Conservation (phyloP, 2,113 vertebrate species). For the Hippolais icterina region DNA sequence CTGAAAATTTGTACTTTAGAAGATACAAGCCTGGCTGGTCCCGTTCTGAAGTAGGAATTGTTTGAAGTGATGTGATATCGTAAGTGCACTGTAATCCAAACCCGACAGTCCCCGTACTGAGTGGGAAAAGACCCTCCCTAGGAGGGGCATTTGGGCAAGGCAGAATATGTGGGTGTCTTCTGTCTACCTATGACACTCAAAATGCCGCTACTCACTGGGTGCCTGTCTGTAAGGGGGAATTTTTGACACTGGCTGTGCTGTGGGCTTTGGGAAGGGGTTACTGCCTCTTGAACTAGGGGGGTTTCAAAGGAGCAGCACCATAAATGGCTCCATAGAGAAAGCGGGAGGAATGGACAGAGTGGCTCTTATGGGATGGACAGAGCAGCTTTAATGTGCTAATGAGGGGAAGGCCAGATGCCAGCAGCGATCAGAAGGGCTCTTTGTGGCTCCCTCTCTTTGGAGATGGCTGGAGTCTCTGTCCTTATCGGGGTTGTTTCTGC, state of each 20-base stretch:
- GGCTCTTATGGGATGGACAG: slow-evolving; percentile 75
- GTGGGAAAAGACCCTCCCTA: background rate
- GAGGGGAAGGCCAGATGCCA: slow-evolving; percentile 78
- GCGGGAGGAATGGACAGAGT: slow-evolving; percentile 71
- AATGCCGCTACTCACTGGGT: background rate
- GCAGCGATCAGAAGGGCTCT: slow-evolving; percentile 71
- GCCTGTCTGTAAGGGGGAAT: slow-evolving; percentile 8
- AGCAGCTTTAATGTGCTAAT: slow-evolving; percentile 83
- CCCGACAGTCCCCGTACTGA: accelerated
- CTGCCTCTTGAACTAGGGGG: slow-evolving; percentile 74
- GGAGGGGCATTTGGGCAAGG: background rate
- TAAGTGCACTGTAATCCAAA: background rate
- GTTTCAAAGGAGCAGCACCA: slow-evolving; percentile 62
- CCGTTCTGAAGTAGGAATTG: background rate
- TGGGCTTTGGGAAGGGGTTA: slow-evolving; percentile 65
- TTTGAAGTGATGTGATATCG: background rate
- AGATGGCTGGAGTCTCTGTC: slow-evolving; percentile 76
- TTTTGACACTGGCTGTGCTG: slow-evolving; percentile 25
- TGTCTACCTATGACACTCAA: background rate
- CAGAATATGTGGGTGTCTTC: background rate
- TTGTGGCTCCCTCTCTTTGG: slow-evolving; percentile 69
- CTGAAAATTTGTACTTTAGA: background rate
- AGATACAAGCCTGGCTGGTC: background rate
- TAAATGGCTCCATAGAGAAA: slow-evolving; percentile 73
- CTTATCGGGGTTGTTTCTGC: slow-evolving; percentile 39